Evolutionary conservation across 2,113 vertebrate genomes (phyloP), one percentile per base, ranked within the genome.

Genomic region (Andinoacara biseriatus): DNA sequence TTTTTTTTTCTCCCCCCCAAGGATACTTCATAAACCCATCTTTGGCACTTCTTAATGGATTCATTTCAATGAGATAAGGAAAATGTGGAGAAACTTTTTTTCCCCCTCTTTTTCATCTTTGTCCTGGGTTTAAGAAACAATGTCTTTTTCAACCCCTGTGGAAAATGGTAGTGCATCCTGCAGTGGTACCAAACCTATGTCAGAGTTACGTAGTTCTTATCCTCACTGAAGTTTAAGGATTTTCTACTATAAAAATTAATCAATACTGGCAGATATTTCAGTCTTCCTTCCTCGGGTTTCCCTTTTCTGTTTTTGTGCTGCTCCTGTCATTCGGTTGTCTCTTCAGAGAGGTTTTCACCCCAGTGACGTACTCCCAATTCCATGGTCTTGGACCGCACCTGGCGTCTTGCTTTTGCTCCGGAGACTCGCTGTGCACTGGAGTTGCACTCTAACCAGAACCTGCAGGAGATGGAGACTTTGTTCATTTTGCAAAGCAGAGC

Each of bases 121-220:
- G 85, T 92, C 84, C 74, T 13, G 83, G 52, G 88, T 90, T 90
- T 29, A 80, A 57, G 43, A 60, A 85, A 72, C 31, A 26, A 43
- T n/a, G 29, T 58, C 43, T 74, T 79, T 90, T 93, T 93, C 79
- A 87, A 24, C 56, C 40, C 72, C 49, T 17, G 14, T 8, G 49
- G 29, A 78, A 20, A 79, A 89, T 79, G 76, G 61, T 60, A 75
- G 74, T 58, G n/a, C 54, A 38, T 75, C 49, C 77, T 57, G 61
- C 35, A 43, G 15, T 46, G 57, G 26, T 38, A 3, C 15, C 4
- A 56, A 78, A 31, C 33, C 2, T 72, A 63, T 69, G 69, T 76
- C 58, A n/a, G 49, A 76, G 20, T 5, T 14, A 22, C 62, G 63
- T 0, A 14, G 38, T 3, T 46, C n/a, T 24, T 29, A 38, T 54